Evolutionary conservation across 2,797 vertebrate genomes (phyloP).

Genomic region (Rallus crepitans): DNA sequence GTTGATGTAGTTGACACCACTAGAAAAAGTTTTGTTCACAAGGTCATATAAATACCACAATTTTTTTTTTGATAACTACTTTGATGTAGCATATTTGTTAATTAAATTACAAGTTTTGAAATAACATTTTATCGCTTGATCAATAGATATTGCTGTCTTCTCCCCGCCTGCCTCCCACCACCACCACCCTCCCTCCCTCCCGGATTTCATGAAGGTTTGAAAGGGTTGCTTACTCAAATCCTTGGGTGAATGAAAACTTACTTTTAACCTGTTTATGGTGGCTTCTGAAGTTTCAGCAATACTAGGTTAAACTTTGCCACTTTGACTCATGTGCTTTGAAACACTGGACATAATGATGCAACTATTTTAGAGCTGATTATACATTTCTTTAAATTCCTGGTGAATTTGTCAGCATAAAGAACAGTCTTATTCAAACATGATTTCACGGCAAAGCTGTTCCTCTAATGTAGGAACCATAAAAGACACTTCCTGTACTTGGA

Average conservation of each 20-base stretch:
- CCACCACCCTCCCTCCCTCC: too few species aligned
- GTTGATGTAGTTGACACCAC: neutral
- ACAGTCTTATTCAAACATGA: neutral
- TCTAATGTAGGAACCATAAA: neutral
- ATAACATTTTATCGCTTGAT: neutral
- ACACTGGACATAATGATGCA: neutral
- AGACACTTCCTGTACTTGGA: neutral
- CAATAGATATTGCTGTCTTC: neutral
- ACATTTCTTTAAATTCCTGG: neutral
- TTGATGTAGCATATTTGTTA: neutral
- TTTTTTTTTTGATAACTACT: neutral
- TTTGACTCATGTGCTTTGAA: conserved; percentile 33
- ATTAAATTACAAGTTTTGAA: conserved; percentile 9
- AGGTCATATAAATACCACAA: neutral
- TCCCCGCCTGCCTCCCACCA: too few species aligned
- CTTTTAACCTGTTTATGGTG: neutral
- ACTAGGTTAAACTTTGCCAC: neutral
- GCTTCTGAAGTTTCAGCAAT: neutral
- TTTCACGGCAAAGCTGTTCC: neutral
- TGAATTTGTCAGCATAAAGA: neutral
- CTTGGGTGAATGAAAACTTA: neutral
- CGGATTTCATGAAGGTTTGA: neutral
- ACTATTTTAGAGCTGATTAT: neutral
- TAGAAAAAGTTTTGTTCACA: neutral
- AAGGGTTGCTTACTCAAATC: neutral